Evolutionary conservation across 2,113 vertebrate species (phyloP), one percentile per base, ranked within the genome.

Genomic region (Megaceryle torquata): DNA sequence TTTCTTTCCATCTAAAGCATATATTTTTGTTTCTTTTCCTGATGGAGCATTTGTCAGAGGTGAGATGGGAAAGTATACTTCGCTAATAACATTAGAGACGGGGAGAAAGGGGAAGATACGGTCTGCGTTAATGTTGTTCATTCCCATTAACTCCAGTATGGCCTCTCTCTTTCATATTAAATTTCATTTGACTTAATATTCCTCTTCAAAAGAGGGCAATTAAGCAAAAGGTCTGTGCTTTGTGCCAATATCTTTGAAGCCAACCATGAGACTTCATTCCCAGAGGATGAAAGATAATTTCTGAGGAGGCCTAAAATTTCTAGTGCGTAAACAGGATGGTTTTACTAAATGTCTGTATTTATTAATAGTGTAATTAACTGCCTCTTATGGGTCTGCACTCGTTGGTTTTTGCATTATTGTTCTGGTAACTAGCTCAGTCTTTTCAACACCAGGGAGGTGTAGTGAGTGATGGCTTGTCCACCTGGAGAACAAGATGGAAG

Each of bases 201-300:
- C 59, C 0, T 0, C 92, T 93, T 97, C 94, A 96, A 95, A 96
- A 82, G 94, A 88, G 17, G 68, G 59, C 54, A 93, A 75, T 95
- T 93, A 96, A 91, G 70, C n/a, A 65, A 90, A 96, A 95, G 63
- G 51, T 78, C 68, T 93, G 82, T 0, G 4, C 82, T 95, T 91
- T 82, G 59, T 95, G 93, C 94, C 89, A 90, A 82, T 54, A 43
- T 61, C 82, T 97, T 95, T 95, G 91, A 95, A 96, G 74, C 84
- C 63, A 85, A 10, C 79, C 56, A 17, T 91, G 44, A 97, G 82
- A 60, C 75, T 93, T 88, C 56, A 81, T 91, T 96, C 94, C 88
- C 94, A 96, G 87, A 86, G 93, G 87, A 96, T 94, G 95, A 96
- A 93, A 96, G 76, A 67, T 83, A 31, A 85, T 93, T 95, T 96